Evolutionary conservation across 1,140 invertebrate genomes (phyloP).

Genomic region (Frieseomelitta varia): DNA sequence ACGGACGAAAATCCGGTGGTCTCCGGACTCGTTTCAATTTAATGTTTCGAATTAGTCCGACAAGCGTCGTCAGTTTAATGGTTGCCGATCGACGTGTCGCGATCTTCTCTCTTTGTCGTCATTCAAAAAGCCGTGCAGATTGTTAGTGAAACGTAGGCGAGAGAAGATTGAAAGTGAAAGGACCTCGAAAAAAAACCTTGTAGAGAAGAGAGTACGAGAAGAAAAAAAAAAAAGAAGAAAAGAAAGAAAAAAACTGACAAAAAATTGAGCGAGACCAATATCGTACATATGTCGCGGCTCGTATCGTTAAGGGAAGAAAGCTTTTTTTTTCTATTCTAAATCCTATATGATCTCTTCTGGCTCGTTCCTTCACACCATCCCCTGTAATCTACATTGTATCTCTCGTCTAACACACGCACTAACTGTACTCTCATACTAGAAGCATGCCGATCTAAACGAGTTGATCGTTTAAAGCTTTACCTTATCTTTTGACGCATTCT

Average conservation of each 20-base stretch:
- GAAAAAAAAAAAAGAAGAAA: neutral
- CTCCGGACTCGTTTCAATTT: neutral
- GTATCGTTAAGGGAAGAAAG: conserved; percentile 48
- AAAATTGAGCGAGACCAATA: neutral
- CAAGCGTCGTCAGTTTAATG: conserved; percentile 22
- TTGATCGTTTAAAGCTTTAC: conserved; percentile 76
- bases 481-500: conserved; percentile 80
- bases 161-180: conserved; percentile 12
- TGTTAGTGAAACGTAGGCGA: conserved; percentile 43
- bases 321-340: conserved; percentile 30
- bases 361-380: conserved; percentile 31
- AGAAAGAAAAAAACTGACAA: neutral
- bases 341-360: conserved; percentile 25
- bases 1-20: neutral
- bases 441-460: conserved; percentile 63
- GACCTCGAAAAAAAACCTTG: neutral
- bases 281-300: neutral
- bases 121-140: conserved; percentile 56
- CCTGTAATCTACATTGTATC: conserved; percentile 11
- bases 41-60: neutral
- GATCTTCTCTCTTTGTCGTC: conserved; percentile 33
- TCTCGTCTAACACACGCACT: conserved; percentile 18
- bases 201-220: no score
- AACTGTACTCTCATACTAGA: conserved; percentile 35
- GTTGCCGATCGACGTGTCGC: neutral